phyloP scores from a whole-genome alignment of 2,113 vertebrate species.

The Pionites leucogaster region DNA sequence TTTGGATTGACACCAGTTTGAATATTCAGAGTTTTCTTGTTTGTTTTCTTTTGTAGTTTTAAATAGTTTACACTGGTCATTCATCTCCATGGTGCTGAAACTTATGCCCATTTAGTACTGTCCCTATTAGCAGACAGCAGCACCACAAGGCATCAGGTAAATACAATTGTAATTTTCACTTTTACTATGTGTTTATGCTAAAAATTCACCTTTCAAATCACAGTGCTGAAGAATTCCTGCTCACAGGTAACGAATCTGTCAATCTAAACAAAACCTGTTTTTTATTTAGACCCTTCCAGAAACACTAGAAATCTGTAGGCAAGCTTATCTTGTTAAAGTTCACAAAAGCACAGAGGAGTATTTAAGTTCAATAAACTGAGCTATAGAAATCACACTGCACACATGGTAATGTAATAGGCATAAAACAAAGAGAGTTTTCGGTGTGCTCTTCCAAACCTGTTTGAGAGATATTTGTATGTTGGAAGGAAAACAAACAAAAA shows the following conservation, averaged over 20 bases:
- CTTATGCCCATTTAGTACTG: neutral
- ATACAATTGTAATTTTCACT: neutral
- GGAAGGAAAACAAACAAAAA: neutral
- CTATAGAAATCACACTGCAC: neutral
- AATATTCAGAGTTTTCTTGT: neutral
- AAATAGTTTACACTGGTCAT: neutral
- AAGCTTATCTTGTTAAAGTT: neutral
- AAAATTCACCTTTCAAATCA: conserved; percentile 38
- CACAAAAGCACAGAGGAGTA: neutral
- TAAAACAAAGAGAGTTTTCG: neutral
- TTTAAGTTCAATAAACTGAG: neutral
- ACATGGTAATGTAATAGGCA: neutral
- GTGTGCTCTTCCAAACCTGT: neutral
- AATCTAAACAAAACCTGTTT: neutral
- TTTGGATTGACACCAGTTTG: neutral
- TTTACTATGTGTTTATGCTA: neutral
- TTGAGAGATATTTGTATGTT: neutral
- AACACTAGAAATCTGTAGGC: neutral
- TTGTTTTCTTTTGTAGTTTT: neutral
- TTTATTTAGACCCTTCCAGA: neutral
- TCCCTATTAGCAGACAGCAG: neutral
- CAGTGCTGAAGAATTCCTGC: neutral
- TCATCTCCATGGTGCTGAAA: neutral
- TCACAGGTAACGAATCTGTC: neutral
- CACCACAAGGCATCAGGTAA: neutral